phyloP scores from a whole-genome alignment of 2,797 vertebrate genomes.

The Picus viridis region DNA sequence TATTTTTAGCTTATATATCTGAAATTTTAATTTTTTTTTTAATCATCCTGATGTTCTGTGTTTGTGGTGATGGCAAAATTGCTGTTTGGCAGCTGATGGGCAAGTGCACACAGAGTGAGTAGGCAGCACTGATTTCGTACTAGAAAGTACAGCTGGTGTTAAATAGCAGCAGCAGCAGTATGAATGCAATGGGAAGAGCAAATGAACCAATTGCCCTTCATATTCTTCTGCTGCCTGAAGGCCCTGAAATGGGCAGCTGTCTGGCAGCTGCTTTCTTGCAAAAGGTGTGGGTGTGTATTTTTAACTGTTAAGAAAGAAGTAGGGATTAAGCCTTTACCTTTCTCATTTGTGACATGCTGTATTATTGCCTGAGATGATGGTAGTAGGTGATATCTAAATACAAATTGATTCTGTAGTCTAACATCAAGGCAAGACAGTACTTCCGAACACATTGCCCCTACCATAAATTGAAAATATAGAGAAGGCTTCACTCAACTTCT shows the following conservation, averaged over 20 bases:
- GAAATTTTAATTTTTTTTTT: neutral
- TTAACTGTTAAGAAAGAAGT: neutral
- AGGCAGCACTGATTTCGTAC: neutral
- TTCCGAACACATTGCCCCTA: neutral
- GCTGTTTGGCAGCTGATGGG: neutral
- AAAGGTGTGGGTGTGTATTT: neutral
- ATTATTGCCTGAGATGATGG: conserved; percentile 10
- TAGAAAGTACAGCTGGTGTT: neutral
- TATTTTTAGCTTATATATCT: neutral
- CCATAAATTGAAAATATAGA: neutral
- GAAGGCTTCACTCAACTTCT: conserved; percentile 20
- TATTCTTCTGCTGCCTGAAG: neutral
- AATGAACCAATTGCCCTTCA: neutral
- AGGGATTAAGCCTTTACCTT: neutral
- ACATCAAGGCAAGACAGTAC: neutral
- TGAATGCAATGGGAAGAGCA: neutral
- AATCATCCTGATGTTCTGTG: neutral
- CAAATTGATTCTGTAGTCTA: neutral
- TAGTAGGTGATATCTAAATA: neutral
- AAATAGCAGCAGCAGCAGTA: neutral
- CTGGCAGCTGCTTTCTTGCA: neutral
- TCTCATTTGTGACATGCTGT: neutral
- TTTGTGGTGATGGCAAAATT: neutral
- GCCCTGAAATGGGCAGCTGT: neutral
- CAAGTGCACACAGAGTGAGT: neutral